Percentiles rank a stretch among this genome's conserved stretches.
Evolutionary conservation across 1,140 invertebrate species (phyloP).

Genomic region (Acromyrmex heyeri): DNA sequence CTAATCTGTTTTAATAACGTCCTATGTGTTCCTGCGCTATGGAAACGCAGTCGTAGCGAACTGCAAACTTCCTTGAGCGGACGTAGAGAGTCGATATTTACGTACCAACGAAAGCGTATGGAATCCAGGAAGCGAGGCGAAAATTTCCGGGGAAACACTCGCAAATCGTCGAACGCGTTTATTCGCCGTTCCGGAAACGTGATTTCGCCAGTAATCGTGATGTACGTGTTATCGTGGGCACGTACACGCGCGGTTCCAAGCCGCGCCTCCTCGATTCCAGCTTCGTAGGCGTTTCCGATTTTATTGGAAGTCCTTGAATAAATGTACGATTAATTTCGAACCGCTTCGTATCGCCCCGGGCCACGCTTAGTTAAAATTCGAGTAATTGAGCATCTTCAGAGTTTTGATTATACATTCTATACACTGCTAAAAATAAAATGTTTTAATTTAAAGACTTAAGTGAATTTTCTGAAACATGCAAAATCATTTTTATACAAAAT

Average conservation of each 20-base stretch:
- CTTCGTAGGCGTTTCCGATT: slow-evolving; percentile 25
- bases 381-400: neutral
- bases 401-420: neutral
- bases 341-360: neutral
- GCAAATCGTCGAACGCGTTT: slow-evolving; percentile 76
- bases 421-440: too few species aligned
- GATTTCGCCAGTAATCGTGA: slow-evolving; percentile 67
- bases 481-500: too few species aligned
- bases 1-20: slow-evolving; percentile 61
- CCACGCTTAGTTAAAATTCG: neutral
- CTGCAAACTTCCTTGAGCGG: slow-evolving; percentile 61
- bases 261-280: slow-evolving; percentile 56
- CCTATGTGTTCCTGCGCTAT: slow-evolving; percentile 7
- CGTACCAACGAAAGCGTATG: slow-evolving; percentile 73
- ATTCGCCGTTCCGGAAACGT: slow-evolving; percentile 76
- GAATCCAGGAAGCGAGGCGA: slow-evolving; percentile 75
- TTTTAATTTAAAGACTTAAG: too few species aligned
- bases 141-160: slow-evolving; percentile 77
- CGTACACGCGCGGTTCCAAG: slow-evolving; percentile 38
- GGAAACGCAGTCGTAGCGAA: slow-evolving; percentile 51
- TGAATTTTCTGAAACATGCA: too few species aligned
- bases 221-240: slow-evolving; percentile 55
- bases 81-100: slow-evolving; percentile 69
- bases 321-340: slow-evolving; percentile 58
- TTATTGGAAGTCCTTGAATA: slow-evolving; percentile 46